phyloP scores from a whole-genome alignment of 1,140 invertebrate species.

The Pogonomyrmex californicus region DNA sequence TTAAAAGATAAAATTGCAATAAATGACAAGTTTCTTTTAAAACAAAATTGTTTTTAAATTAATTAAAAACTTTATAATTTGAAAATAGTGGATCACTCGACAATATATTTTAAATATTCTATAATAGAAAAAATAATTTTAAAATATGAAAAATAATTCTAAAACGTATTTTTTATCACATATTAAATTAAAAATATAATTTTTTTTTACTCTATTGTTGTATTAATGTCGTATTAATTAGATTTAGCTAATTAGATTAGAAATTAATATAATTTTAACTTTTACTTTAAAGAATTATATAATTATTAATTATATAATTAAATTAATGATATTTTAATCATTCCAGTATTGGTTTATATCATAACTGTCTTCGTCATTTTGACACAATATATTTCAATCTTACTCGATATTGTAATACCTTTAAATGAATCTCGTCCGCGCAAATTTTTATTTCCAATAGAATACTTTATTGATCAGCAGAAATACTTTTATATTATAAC shows the following conservation, averaged over 20 bases:
- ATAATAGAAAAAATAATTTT: too few species aligned
- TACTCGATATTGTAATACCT: slow-evolving; percentile 20
- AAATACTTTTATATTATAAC: slow-evolving; percentile 66
- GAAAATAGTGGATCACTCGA: not conserved
- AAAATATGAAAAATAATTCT: not conserved
- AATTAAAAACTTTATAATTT: too few species aligned
- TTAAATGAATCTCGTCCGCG: slow-evolving; percentile 47
- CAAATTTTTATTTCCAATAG: not conserved
- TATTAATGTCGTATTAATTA: too few species aligned
- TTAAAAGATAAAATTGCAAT: not conserved
- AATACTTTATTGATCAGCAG: slow-evolving; percentile 69
- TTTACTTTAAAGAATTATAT: too few species aligned
- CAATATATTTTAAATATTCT: too few species aligned
- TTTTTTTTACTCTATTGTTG: too few species aligned
- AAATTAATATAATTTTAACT: too few species aligned
- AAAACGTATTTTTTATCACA: not conserved
- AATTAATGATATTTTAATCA: slow-evolving; percentile 8
- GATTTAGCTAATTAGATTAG: too few species aligned
- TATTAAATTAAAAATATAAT: too few species aligned
- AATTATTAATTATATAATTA: not conserved
- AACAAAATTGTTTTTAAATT: not conserved
- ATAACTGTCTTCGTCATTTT: not conserved
- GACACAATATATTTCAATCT: not conserved
- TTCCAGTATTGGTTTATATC: not conserved
- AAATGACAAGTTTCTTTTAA: not conserved